Percentiles rank a stretch among this genome's conserved stretches.
phyloP scores from a whole-genome alignment of 2,113 vertebrate genomes.

The Pangasianodon hypophthalmus region DNA sequence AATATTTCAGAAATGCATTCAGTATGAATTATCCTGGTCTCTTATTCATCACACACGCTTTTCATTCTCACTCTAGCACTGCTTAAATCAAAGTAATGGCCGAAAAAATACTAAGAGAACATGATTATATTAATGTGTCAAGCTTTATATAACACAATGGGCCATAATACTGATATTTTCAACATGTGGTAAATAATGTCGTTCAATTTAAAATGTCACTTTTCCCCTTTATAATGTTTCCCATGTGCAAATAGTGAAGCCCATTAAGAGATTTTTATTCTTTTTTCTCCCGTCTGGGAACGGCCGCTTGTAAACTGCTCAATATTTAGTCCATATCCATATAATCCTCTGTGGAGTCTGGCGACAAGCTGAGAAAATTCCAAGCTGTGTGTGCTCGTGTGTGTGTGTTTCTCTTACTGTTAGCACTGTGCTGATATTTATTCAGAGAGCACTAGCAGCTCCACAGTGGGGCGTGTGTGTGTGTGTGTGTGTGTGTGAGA shows the following conservation, averaged over 20 bases:
- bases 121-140: not conserved
- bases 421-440: slow-evolving; percentile 22
- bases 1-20: not conserved
- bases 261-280: not conserved
- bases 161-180: not conserved
- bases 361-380: slow-evolving; percentile 24
- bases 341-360: slow-evolving; percentile 22
- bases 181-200: not conserved
- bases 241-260: slow-evolving; percentile 3
- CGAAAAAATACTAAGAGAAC: not conserved
- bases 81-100: too few species aligned
- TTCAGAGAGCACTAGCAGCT: slow-evolving; percentile 10
- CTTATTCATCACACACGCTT: not conserved
- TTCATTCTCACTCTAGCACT: too few species aligned
- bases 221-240: not conserved
- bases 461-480: not conserved
- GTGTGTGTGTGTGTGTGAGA: not conserved
- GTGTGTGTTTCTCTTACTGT: slow-evolving; percentile 21
- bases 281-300: not conserved
- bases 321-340: slow-evolving; percentile 29
- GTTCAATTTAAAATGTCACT: slow-evolving; percentile 1
- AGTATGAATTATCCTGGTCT: not conserved
- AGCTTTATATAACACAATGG: not conserved
- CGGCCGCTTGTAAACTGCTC: slow-evolving; percentile 34
- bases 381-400: slow-evolving; percentile 7